A percentile compares a stretch with the other conserved stretches of the same genome.
phyloP scores from a whole-genome alignment of 2,888 invertebrate species.

The Elegia similella region DNA sequence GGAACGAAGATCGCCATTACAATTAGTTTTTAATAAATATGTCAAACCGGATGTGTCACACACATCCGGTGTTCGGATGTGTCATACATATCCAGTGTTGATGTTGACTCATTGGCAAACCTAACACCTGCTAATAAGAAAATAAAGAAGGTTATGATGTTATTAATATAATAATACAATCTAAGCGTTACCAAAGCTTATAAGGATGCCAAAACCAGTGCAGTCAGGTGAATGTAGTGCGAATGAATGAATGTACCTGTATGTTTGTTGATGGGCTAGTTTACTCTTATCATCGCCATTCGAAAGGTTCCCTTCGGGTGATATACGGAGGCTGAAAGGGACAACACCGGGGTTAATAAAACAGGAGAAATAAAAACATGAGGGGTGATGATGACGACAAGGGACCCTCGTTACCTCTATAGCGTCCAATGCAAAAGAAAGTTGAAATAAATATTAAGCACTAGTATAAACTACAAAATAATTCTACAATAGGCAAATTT shows the following conservation, averaged over 20 bases:
- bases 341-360: conserved; percentile 77
- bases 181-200: conserved; percentile 13
- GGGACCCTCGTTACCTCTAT: conserved; percentile 70
- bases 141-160: too few relatives aligned
- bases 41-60: too few relatives aligned
- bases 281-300: conserved; percentile 85
- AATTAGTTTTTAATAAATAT: too few relatives aligned
- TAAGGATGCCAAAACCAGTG: background rate
- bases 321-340: conserved; percentile 83
- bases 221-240: background rate
- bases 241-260: conserved; percentile 82
- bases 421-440: conserved; percentile 68
- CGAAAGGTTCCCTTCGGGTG: conserved; percentile 82
- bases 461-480: conserved; percentile 13
- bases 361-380: conserved; percentile 35
- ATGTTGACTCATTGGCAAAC: too few relatives aligned
- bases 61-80: too few relatives aligned
- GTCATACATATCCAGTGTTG: too few relatives aligned
- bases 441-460: conserved; percentile 44
- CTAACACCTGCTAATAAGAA: too few relatives aligned
- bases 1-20: too few relatives aligned
- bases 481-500: too few relatives aligned
- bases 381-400: conserved; percentile 50
- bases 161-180: background rate
- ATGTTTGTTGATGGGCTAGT: conserved; percentile 88